Evolutionary conservation across 2,888 invertebrate species (phyloP), one percentile per base, ranked within the genome.

Genomic region (Xestia ashworthii): DNA sequence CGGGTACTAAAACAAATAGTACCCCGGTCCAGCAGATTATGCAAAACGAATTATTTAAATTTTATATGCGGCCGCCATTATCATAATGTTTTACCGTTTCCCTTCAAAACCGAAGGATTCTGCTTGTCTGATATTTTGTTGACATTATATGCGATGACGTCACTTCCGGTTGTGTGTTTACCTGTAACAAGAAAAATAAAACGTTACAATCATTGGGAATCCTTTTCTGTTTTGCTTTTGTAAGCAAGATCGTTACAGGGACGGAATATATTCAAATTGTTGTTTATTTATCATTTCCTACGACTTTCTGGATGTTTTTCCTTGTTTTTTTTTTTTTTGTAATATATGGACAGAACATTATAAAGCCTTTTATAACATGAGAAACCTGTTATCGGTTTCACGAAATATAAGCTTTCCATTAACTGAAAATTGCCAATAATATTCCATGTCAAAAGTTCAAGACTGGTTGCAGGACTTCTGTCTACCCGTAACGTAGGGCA

Each of bases 11-110:
- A 78, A 71, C 78, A 79, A 77, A 79, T 82, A 78, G 74, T 79
- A 64, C 76, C 60, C 44, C 50, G 12, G 72, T 80, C 82, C 84
- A 82, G 71, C 38, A 87, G 89, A 89, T 90, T 91, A 91, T 89
- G 91, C 71, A 86, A 90, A 92, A 81, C 78, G 86, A 83, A 85
- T 89, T 89, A 90, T 91, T 90, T 88, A 89, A 90, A 91, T 91
- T 89, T 88, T 80, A 90, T 88, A 89, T 85, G 83, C 83, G 75
- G 72, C 84, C 80, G 67, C 53, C 87, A 87, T 89, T 88, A 89
- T 89, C 86, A 64, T 88, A 89, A 91, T 89, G 58, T 81, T 81
- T 80, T 48, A 78, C 78, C 78, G 71, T 84, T 82, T 83, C 79
- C 81, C 85, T 80, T 83, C 80, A 86, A 80, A 84, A 87, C 81